A percentile compares a stretch with the other conserved stretches of the same genome.
phyloP scores from a whole-genome alignment of 2,113 vertebrate species.

The Globicephala melas region DNA sequence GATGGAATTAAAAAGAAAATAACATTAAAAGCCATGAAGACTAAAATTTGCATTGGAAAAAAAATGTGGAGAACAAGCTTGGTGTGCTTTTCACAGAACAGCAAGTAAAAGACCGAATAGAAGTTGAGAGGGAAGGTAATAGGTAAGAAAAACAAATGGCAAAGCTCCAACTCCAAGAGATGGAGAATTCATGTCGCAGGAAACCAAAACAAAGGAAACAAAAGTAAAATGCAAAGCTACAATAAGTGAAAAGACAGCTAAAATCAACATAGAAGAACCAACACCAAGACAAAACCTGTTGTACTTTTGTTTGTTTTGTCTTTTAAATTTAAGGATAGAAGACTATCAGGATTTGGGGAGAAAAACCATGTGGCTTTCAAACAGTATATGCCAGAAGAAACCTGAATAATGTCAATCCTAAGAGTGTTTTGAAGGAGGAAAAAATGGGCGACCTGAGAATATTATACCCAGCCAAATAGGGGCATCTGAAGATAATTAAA shows the following conservation, averaged over 20 bases:
- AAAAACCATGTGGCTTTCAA: background rate
- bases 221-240: background rate
- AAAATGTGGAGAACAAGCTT: background rate
- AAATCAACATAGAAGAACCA: background rate
- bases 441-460: background rate
- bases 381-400: background rate
- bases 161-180: background rate
- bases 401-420: background rate
- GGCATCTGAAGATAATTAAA: background rate
- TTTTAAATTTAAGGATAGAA: background rate
- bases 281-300: background rate
- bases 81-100: background rate
- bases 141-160: background rate
- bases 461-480: slow-evolving; percentile 30
- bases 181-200: background rate
- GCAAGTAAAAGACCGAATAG: background rate
- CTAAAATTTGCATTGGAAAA: background rate
- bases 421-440: background rate
- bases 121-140: background rate
- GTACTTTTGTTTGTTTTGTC: background rate
- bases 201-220: background rate
- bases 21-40: background rate
- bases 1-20: background rate
- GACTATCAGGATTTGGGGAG: background rate
- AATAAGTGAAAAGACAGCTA: background rate